phyloP scores from a whole-genome alignment of 2,888 invertebrate genomes.

The Caenorhabditis sp. region DNA sequence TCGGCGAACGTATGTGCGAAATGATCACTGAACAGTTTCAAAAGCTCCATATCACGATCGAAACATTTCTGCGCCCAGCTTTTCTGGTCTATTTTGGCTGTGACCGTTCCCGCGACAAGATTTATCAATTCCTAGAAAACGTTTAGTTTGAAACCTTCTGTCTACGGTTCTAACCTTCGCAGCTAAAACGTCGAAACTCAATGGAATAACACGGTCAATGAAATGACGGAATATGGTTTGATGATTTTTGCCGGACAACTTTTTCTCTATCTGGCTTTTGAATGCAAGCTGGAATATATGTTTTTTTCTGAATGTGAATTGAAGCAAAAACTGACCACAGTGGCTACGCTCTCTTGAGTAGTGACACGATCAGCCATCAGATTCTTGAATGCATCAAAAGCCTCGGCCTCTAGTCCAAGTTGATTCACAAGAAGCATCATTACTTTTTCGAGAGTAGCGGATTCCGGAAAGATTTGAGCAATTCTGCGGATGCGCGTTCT shows the following conservation, averaged over 20 bases:
- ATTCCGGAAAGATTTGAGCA: slow-evolving; percentile 49
- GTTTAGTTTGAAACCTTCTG: neutral
- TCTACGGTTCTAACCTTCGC: slow-evolving; percentile 25
- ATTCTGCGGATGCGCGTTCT: slow-evolving; percentile 56
- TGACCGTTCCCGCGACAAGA: slow-evolving; percentile 34
- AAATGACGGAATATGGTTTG: slow-evolving; percentile 32
- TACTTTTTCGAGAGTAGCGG: slow-evolving; percentile 33
- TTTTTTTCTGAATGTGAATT: neutral
- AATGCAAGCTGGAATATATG: neutral
- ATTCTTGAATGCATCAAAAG: slow-evolving; percentile 50
- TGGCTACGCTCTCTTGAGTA: slow-evolving; percentile 19
- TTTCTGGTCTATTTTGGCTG: slow-evolving; percentile 19
- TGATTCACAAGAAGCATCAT: slow-evolving; percentile 61
- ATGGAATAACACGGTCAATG: slow-evolving; percentile 49
- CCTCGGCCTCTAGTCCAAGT: slow-evolving; percentile 44
- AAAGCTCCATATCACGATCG: slow-evolving; percentile 35
- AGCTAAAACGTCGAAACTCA: slow-evolving; percentile 42
- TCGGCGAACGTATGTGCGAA: slow-evolving; percentile 57
- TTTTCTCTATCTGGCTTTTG: slow-evolving; percentile 7
- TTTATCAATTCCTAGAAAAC: slow-evolving; percentile 22
- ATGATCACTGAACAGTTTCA: slow-evolving; percentile 54
- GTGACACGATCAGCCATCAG: slow-evolving; percentile 57
- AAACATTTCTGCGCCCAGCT: slow-evolving; percentile 25
- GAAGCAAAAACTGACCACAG: slow-evolving; percentile 25
- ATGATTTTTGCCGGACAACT: neutral